These are phyloP conservation scores for Lepus timidus DNA, from an alignment of 2,113 vertebrate species.

Conservation along the genomic window DNA sequence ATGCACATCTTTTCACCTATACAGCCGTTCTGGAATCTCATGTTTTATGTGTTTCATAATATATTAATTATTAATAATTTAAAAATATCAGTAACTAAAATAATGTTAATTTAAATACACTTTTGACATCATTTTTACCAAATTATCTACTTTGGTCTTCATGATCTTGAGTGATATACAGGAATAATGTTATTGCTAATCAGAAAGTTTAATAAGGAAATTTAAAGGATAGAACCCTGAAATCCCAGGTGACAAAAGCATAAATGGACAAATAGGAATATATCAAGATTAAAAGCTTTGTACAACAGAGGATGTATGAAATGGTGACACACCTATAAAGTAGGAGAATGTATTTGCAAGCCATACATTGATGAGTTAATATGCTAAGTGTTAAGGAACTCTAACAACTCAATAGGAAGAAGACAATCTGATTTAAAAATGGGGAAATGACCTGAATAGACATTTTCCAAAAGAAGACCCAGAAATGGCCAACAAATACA, in stretches of 20 bases:
- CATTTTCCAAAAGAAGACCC: not conserved
- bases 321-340: not conserved
- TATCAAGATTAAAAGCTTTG: not conserved
- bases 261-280: not conserved
- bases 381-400: not conserved
- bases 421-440: not conserved
- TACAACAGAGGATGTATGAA: not conserved
- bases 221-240: not conserved
- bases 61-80: not conserved
- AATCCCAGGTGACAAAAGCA: not conserved
- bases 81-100: not conserved
- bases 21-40: too few relatives aligned
- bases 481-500: not conserved
- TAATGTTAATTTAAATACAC: too few relatives aligned
- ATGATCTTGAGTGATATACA: constrained; percentile 9
- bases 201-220: constrained; percentile 11
- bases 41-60: not conserved
- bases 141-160: constrained; percentile 29
- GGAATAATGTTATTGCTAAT: constrained; percentile 15
- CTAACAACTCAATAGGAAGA: not conserved
- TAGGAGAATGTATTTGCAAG: not conserved
- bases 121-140: not conserved
- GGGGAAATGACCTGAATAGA: not conserved
- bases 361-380: not conserved
- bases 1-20: too few relatives aligned